Conservation (phyloP, 2,113 vertebrate species). For the Cairina moschata region DNA sequence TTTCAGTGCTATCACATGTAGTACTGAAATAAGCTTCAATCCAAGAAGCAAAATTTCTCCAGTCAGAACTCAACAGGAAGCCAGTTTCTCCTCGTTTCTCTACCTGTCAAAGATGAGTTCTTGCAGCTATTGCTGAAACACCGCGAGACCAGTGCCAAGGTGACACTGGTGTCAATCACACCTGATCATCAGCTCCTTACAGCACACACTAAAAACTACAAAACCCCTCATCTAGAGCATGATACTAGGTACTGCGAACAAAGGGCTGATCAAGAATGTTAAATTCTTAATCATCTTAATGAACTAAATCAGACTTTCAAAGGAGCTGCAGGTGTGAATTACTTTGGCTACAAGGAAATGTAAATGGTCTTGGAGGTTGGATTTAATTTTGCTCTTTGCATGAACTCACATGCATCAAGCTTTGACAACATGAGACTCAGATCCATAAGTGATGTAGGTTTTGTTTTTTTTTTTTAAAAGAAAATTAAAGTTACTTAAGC, state of each 20-base stretch:
- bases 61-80: neutral
- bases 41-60: neutral
- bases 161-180: neutral
- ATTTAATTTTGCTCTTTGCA: neutral
- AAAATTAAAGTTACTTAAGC: neutral
- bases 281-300: neutral
- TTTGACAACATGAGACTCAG: neutral
- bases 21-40: neutral
- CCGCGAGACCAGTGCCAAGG: neutral
- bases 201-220: neutral
- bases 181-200: neutral
- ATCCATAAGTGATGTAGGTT: neutral
- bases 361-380: neutral
- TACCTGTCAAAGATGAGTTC: neutral
- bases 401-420: neutral
- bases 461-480: neutral
- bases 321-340: neutral
- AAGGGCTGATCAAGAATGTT: neutral
- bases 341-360: neutral
- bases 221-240: neutral
- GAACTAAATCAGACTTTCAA: neutral
- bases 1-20: neutral
- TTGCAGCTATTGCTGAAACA: neutral
- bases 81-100: neutral
- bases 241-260: neutral